phyloP scores from a whole-genome alignment of 2,113 vertebrate species.

The Ochotona curzoniae region DNA sequence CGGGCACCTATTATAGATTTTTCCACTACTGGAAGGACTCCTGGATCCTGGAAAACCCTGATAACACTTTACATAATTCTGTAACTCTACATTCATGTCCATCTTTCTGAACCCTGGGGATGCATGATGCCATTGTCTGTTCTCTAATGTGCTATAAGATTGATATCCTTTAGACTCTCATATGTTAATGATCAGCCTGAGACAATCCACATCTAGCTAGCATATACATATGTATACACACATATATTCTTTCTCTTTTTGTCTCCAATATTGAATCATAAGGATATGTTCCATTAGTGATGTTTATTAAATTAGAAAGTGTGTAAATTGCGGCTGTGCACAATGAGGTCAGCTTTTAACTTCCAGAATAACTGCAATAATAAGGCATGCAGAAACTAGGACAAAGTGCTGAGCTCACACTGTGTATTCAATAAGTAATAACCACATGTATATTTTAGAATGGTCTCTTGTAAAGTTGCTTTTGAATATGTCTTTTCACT shows the following conservation, averaged over 20 bases:
- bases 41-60: neutral
- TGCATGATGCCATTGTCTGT: rapidly evolving
- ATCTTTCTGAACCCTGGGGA: neutral
- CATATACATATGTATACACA: no score
- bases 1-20: slow-evolving; percentile 8
- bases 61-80: neutral
- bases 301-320: slow-evolving; percentile 47
- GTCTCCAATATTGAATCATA: neutral
- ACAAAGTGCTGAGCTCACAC: slow-evolving; percentile 8
- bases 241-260: neutral
- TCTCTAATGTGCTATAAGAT: neutral
- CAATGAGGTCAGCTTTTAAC: slow-evolving; percentile 33
- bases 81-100: neutral
- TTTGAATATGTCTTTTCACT: slow-evolving; percentile 56
- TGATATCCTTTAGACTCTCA: neutral
- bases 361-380: slow-evolving; percentile 54
- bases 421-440: slow-evolving; percentile 64
- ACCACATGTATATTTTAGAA: slow-evolving; percentile 65
- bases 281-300: neutral
- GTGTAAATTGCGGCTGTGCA: neutral
- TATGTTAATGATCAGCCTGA: neutral
- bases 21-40: neutral
- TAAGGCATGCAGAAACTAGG: slow-evolving; percentile 44
- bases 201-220: no score
- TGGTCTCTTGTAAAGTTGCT: slow-evolving; percentile 30